Evolutionary conservation across 2,888 invertebrate species (phyloP).

Genomic region (Caenorhabditis becei): DNA sequence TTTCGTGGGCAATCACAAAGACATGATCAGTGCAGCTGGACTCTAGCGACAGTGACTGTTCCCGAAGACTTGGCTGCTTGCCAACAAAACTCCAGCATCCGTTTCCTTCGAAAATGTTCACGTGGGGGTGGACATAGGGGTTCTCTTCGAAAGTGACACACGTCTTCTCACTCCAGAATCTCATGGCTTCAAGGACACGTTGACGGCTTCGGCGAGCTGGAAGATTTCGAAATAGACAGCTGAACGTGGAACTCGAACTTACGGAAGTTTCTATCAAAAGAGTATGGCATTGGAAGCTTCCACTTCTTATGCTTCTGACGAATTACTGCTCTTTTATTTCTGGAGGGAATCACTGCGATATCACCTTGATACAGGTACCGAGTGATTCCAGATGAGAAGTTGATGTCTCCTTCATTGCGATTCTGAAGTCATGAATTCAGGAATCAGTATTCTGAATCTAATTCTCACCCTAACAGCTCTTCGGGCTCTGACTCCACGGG

Average conservation of each 20-base stretch:
- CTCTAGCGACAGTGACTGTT: constrained; percentile 63
- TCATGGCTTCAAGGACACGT: constrained; percentile 60
- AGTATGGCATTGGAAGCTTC: constrained; percentile 58
- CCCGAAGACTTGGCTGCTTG: constrained; percentile 38
- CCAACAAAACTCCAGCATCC: constrained; percentile 72
- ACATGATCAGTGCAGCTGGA: constrained; percentile 62
- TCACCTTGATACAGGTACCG: constrained; percentile 41
- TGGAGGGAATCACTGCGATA: constrained; percentile 23
- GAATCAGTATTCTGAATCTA: not conserved
- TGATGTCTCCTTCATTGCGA: constrained; percentile 55
- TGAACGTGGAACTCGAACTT: not conserved
- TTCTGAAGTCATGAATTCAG: constrained; percentile 20
- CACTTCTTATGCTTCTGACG: constrained; percentile 46
- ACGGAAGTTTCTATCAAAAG: constrained; percentile 61
- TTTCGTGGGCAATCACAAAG: constrained; percentile 68
- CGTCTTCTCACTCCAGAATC: constrained; percentile 64
- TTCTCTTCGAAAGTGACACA: constrained; percentile 63
- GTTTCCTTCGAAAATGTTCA: constrained; percentile 54
- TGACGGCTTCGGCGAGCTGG: constrained; percentile 41
- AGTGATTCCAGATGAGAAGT: constrained; percentile 25
- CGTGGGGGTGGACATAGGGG: constrained; percentile 28
- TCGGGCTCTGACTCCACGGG: constrained; percentile 1
- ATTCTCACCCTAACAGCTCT: constrained; percentile 24
- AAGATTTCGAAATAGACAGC: not conserved
- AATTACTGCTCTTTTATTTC: constrained; percentile 22